Evolutionary conservation across 2,797 vertebrate genomes (phyloP), one percentile per base, ranked within the genome.

Genomic region (Petrocephalus schoutedeni): DNA sequence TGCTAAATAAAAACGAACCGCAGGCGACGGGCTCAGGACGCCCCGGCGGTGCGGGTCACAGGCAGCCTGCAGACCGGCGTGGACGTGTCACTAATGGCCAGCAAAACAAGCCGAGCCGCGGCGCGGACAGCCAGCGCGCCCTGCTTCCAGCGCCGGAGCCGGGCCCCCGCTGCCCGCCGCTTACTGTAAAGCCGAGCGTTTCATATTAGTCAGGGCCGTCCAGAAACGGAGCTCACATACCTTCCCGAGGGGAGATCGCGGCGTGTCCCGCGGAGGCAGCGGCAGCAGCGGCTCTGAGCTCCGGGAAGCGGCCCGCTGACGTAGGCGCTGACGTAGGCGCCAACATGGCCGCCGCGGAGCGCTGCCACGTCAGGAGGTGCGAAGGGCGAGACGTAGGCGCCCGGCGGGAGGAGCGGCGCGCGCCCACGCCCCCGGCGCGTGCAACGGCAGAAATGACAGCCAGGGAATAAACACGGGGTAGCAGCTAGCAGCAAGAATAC

Each of bases 311-410:
- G 21, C 8, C 9, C 19, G 87, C 54, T 77, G 54, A 89, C 57
- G 87, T 87, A 88, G 85, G 59, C 32, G 51, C 36, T 0, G 36
- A 41, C 36, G 36, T 41, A 2, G 61, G 2, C 61, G 23, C 58
- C 74, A 92, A 92, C 86, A 92, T 92, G 92, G 92, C 92, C 49
- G 89, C 89, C 41, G 54, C 28, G 0, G 28, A 57, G 77, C 67
- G 67, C 59, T 92, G 92, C 92, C 92, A 92, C 92, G 91, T 92
- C 91, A 88, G 83, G 88, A 41, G 54, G 89, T 8, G 9, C 41
- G 21, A 7, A 49, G 32, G 45, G 58, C 21, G 61, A 67, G 23
- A 67, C 61, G 61, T 10, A 45, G 10, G 5, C 86, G 14, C 10
- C 16, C 19, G 45, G 28, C 85, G 58, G 23, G 16, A 61, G 7